Base-by-base conservation (phyloP, 2,113 vertebrate species). In the Sander vitreus region DNA sequence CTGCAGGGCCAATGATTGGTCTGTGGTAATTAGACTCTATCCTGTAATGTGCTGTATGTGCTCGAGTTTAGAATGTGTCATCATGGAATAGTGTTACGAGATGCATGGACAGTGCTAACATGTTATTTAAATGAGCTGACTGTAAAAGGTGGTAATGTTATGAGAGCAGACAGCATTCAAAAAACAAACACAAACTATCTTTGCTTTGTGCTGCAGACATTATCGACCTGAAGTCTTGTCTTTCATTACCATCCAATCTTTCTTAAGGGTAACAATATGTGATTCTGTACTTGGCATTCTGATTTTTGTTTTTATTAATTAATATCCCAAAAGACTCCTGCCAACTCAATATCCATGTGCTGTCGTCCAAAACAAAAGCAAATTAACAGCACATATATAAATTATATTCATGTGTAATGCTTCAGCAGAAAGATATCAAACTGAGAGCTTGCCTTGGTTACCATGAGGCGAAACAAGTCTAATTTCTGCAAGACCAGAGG, bases 351-450 rank as follows among this genome's bases (percentile, higher is more conserved):
- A 9, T 54, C 25, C 4, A 55, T 58, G 51, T 30, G 25, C 45
- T 66, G 13, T 60, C 47, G 9, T 67, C 74, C 63, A 58, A 77
- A 72, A 54, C 53, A 12, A 72, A 78, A 65, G 58, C 6, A 18
- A 57, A 75, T 69, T 51, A 33, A 47, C 13, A 18, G 39, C 36
- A 67, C 25, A 33, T 58, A 45, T 69, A 47, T 16, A 36, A 36
- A 74, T 50, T 15, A 27, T 54, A 25, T 53, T 54, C 2, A 25
- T 18, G 12, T 25, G 57, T 27, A 70, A 75, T 21, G 48, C 57
- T 23, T 63, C 25, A 9, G 39, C 36, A 76, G 50, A 9, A 23
- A 65, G n/a, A 65, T 23, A 16, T 60, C 57, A n/a, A 48, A 73
- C 43, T 55, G 23, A 76, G 23, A 45, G 18, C 62, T 19, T 2